Evolutionary conservation across 2,797 vertebrate genomes (phyloP), one percentile per base, ranked within the genome.

Genomic region (Lagorchestes hirsutus): DNA sequence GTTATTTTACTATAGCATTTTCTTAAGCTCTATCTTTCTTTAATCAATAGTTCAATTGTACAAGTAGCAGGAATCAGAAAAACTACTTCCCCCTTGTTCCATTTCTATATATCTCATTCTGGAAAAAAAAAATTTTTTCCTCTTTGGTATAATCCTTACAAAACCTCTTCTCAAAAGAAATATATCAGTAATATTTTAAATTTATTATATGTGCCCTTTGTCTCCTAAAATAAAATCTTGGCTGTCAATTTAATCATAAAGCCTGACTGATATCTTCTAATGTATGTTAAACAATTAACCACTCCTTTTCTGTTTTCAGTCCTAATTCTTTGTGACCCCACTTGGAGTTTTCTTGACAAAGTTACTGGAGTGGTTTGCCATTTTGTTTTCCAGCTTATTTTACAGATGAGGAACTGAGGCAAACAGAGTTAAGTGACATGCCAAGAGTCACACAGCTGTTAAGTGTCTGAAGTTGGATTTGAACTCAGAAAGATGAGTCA

Each of bases 121-220:
- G 46, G 40, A 9, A 46, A 34, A 93, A 46, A 34, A 93, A 93
- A 90, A 92, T 92, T 90, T 93, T 93, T 40, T n/a, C 91, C 40
- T 92, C 67, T 54, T 92, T 40, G 93, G 59, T 28, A 50, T 46
- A 28, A 50, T 82, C 62, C 54, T 82, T 93, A 55, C 90, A 91
- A 62, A 96, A 92, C 0, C 0, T 56, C 87, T 91, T 93, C 91
- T 74, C 67, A 93, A 94, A 94, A 14, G 94, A 62, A 91, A 54
- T 5, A 92, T 28, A 93, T 46, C 14, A 96, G 54, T 9, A 91
- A 31, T 57, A 40, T 57, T 91, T 50, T 96, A 34, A 94, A 93
- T 0, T 1, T 28, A 93, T 87, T 50, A 50, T 27, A 27, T 50
- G 11, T 50, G 24, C 8, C 67, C 18, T 82, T 46, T 82, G 18